Evolutionary conservation across 35 echinoderm and acorn worm species (phyloP).

Genomic region (Amphiura filiformis): DNA sequence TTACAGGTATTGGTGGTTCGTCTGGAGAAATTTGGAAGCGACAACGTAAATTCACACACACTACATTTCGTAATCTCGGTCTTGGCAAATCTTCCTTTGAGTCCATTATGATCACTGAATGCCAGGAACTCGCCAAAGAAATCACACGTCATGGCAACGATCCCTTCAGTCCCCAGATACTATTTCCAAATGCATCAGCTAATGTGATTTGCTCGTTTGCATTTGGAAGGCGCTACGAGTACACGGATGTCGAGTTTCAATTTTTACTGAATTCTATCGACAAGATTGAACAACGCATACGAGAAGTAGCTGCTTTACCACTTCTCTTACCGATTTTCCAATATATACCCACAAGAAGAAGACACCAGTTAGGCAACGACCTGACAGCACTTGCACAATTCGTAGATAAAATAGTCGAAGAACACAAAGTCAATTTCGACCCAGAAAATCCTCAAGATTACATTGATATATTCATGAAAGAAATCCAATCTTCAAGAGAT

Average conservation of each 20-base stretch:
- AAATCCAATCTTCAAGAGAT: neutral
- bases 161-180: neutral
- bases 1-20: slow-evolving; percentile 8
- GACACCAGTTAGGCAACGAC: slow-evolving; percentile 3
- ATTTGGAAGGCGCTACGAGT: slow-evolving; percentile 47
- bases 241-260: slow-evolving; percentile 36
- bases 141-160: neutral
- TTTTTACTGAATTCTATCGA: slow-evolving; percentile 25
- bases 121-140: neutral
- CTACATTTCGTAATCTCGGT: slow-evolving; percentile 11
- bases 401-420: slow-evolving; percentile 14
- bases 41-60: slow-evolving; percentile 7
- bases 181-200: slow-evolving; percentile 24
- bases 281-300: slow-evolving; percentile 17
- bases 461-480: slow-evolving; percentile 43
- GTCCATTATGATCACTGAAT: neutral
- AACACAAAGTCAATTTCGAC: slow-evolving; percentile 29
- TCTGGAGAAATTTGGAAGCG: slow-evolving; percentile 17
- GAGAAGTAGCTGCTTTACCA: slow-evolving; percentile 20
- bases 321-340: slow-evolving; percentile 17
- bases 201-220: slow-evolving; percentile 45
- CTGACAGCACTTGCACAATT: neutral
- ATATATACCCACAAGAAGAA: neutral
- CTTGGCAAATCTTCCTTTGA: slow-evolving; percentile 16
- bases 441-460: slow-evolving; percentile 20